Percentiles rank a stretch among this genome's conserved stretches.
Evolutionary conservation across 1,140 invertebrate species (phyloP).

Genomic region (Halesus radiatus): DNA sequence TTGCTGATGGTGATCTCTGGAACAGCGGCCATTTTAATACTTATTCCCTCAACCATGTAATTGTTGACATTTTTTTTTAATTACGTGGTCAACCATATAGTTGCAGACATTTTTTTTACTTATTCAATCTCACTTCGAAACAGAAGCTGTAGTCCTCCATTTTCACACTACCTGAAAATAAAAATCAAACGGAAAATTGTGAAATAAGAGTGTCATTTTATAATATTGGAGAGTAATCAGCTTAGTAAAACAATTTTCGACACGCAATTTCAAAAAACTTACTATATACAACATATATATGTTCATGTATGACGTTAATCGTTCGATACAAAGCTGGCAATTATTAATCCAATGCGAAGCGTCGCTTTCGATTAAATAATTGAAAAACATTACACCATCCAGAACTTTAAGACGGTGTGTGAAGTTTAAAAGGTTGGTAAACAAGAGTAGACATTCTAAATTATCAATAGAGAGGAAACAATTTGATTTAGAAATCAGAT

Average conservation of each 20-base stretch:
- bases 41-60: slow-evolving; percentile 5
- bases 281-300: not conserved
- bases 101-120: no score
- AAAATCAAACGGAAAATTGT: no score
- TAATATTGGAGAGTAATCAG: not conserved
- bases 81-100: not conserved
- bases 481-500: slow-evolving; percentile 18
- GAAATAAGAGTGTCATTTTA: no score
- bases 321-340: slow-evolving; percentile 10
- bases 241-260: not conserved
- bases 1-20: slow-evolving; percentile 42
- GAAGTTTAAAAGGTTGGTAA: no score
- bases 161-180: no score
- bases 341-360: not conserved
- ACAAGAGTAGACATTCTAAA: no score
- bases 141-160: no score
- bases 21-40: slow-evolving; percentile 7
- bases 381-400: not conserved
- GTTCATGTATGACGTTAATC: not conserved
- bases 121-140: no score
- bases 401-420: no score
- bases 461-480: not conserved
- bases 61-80: not conserved
- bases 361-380: not conserved
- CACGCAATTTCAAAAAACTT: not conserved